phyloP scores from a whole-genome alignment of 2,797 vertebrate genomes.

The Phoeniculus purpureus region DNA sequence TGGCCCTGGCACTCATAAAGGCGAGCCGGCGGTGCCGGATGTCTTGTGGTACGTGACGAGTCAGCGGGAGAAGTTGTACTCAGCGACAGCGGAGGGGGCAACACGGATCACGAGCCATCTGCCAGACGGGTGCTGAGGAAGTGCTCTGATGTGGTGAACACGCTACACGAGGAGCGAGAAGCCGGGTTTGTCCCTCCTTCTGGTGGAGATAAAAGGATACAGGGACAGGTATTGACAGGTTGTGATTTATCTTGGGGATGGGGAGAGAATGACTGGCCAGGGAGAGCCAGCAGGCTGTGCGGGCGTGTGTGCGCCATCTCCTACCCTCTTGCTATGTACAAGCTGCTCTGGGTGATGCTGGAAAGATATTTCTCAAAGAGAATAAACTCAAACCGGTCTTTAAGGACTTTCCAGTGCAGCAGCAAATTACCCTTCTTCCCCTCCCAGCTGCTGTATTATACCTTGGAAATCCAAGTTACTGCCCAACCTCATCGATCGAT shows the following conservation, averaged over 20 bases:
- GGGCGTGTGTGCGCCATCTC: accelerated
- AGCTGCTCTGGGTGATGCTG: accelerated
- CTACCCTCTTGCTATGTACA: background rate
- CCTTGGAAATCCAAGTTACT: background rate
- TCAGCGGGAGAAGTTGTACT: background rate
- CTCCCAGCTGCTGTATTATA: background rate
- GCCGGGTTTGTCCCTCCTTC: background rate
- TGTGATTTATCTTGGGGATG: accelerated
- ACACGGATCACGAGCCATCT: background rate
- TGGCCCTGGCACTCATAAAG: background rate
- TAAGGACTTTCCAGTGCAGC: background rate
- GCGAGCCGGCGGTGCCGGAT: background rate
- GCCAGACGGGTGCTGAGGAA: background rate
- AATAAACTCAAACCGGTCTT: accelerated
- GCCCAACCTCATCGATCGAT: background rate
- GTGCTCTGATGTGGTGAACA: background rate
- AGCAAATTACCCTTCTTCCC: background rate
- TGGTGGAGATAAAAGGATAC: accelerated
- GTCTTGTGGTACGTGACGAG: background rate
- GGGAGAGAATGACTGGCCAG: background rate
- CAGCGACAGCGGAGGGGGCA: background rate
- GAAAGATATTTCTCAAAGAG: background rate
- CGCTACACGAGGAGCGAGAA: accelerated
- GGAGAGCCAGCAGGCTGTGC: background rate
- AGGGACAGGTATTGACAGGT: background rate